Evolutionary conservation across 2,888 invertebrate genomes (phyloP).

Genomic region (Athalia cordata): DNA sequence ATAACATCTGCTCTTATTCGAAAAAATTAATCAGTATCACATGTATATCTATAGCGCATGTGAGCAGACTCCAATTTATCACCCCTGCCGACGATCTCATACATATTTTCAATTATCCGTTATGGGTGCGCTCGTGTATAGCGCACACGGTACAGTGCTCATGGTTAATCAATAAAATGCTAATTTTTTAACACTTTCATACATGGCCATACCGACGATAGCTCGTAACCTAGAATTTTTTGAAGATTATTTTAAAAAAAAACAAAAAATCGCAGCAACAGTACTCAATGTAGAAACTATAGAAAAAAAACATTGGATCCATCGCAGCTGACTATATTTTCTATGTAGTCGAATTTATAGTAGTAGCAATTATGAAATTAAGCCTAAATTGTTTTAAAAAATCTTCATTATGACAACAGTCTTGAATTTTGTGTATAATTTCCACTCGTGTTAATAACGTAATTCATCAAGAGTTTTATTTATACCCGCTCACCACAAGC

Average conservation of each 20-base stretch:
- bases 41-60: too few relatives aligned
- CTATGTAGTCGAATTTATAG: too few relatives aligned
- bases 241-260: conserved; percentile 23
- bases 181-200: conserved; percentile 71
- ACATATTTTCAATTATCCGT: conserved; percentile 57
- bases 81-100: background rate
- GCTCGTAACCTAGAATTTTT: conserved; percentile 39
- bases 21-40: too few relatives aligned
- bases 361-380: too few relatives aligned
- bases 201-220: conserved; percentile 59
- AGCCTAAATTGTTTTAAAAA: too few relatives aligned
- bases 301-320: too few relatives aligned
- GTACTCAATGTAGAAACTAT: too few relatives aligned
- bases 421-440: too few relatives aligned
- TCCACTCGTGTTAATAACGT: too few relatives aligned
- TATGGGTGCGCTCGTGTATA: conserved; percentile 59
- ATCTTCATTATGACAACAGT: too few relatives aligned
- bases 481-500: background rate
- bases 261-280: background rate
- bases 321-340: too few relatives aligned
- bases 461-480: background rate
- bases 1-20: too few relatives aligned
- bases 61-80: background rate
- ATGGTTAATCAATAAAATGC: conserved; percentile 72
- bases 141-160: conserved; percentile 58